These are phyloP conservation scores for Mionectes macconnelli DNA, from an alignment of 2,113 vertebrate species.

Conservation along the genomic window DNA sequence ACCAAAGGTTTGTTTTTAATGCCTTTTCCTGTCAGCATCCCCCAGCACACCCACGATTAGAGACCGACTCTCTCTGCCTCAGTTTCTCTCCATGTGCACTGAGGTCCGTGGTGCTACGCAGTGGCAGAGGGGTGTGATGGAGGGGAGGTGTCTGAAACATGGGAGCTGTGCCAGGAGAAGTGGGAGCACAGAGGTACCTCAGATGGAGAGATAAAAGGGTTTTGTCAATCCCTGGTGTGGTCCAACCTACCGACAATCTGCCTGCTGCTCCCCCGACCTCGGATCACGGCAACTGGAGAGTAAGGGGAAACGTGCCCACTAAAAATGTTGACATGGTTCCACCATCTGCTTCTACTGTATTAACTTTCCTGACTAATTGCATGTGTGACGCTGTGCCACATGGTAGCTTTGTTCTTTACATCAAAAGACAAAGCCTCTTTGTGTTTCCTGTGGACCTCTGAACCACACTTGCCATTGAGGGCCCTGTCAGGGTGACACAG, in stretches of 20 bases:
- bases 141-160: not conserved
- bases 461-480: conserved; percentile 25
- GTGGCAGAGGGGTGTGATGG: not conserved
- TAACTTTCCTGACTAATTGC: conserved; percentile 59
- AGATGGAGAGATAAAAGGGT: not conserved
- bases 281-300: not conserved
- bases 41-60: not conserved
- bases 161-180: not conserved
- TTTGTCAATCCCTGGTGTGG: not conserved
- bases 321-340: conserved; percentile 52
- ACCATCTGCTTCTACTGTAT: conserved; percentile 66
- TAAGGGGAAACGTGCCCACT: conserved; percentile 26
- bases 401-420: conserved; percentile 63
- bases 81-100: not conserved
- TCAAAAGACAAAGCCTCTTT: conserved; percentile 42
- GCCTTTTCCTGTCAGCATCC: not conserved
- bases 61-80: not conserved
- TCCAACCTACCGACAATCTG: not conserved
- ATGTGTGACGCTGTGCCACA: conserved; percentile 61
- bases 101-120: not conserved
- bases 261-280: not conserved
- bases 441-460: conserved; percentile 40
- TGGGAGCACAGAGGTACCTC: not conserved
- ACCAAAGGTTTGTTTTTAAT: not conserved
- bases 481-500: conserved; percentile 19